phyloP scores from a whole-genome alignment of 2,797 vertebrate genomes.

The Myotis vivesi region DNA sequence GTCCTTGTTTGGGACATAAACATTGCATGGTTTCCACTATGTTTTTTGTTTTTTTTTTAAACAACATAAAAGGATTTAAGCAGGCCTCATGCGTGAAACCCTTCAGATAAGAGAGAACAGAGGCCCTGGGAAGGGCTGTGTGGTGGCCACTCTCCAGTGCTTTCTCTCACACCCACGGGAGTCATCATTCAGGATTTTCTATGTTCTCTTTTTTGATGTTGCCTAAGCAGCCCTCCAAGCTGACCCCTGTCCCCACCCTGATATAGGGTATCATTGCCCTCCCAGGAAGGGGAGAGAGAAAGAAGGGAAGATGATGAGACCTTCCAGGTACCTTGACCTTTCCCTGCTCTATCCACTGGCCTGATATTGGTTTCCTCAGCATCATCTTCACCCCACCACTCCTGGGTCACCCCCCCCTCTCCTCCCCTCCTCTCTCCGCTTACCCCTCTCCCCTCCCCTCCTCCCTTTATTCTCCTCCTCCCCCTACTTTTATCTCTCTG shows the following conservation, averaged over 20 bases:
- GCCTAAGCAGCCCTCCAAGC: not conserved
- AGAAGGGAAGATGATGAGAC: fast-evolving
- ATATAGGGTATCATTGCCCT: not conserved
- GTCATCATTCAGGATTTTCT: not conserved
- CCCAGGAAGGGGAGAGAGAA: too few relatives aligned
- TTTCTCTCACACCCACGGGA: not conserved
- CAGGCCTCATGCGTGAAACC: not conserved
- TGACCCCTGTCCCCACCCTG: too few relatives aligned
- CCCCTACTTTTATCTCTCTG: not conserved
- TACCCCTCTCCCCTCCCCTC: too few relatives aligned
- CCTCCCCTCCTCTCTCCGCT: not conserved
- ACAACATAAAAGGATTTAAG: not conserved
- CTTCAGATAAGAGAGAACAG: not conserved
- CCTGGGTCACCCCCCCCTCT: fast-evolving
- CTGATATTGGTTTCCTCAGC: not conserved
- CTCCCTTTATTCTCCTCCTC: not conserved
- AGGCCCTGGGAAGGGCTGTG: not conserved
- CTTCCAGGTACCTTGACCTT: fast-evolving
- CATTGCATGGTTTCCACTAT: not conserved
- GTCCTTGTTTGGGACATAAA: not conserved
- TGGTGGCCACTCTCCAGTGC: not conserved
- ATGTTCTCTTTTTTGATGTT: not conserved
- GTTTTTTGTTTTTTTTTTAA: not conserved
- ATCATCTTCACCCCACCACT: fast-evolving
- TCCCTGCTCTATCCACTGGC: not conserved